These are phyloP conservation scores for Meteorus sp. DNA, from an alignment of 1,140 invertebrate genomes.

Conservation along the genomic window DNA sequence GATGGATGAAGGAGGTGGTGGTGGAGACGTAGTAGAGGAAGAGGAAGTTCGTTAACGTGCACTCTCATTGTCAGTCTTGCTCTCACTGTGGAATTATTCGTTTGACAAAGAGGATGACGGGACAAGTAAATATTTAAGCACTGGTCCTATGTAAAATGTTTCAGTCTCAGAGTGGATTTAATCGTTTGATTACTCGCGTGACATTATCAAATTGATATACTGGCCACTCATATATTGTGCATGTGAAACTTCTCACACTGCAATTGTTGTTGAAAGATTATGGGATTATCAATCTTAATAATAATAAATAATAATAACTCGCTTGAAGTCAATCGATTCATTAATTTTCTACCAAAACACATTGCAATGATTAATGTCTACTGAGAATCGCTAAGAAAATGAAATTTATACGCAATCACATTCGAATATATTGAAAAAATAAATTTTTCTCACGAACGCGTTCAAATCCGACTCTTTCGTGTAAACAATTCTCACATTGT, in stretches of 20 bases:
- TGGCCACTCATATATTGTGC: background rate
- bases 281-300: too few relatives aligned
- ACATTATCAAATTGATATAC: background rate
- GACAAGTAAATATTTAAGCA: too few relatives aligned
- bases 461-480: constrained; percentile 26
- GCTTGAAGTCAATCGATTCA: too few relatives aligned
- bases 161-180: background rate
- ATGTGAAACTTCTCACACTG: background rate
- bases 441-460: constrained; percentile 36
- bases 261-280: background rate
- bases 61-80: constrained; percentile 12
- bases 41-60: constrained; percentile 19
- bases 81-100: constrained; percentile 27
- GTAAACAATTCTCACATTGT: constrained; percentile 28
- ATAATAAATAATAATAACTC: too few relatives aligned
- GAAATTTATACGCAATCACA: too few relatives aligned
- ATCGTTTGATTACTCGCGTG: background rate
- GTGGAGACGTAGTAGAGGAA: background rate
- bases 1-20: background rate
- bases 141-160: too few relatives aligned
- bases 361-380: too few relatives aligned
- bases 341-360: too few relatives aligned
- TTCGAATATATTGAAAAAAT: too few relatives aligned
- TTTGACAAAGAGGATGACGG: background rate
- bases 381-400: constrained; percentile 42